Evolutionary conservation across 2,113 vertebrate species (phyloP), one percentile per base, ranked within the genome.

Genomic region (Equus przewalskii): DNA sequence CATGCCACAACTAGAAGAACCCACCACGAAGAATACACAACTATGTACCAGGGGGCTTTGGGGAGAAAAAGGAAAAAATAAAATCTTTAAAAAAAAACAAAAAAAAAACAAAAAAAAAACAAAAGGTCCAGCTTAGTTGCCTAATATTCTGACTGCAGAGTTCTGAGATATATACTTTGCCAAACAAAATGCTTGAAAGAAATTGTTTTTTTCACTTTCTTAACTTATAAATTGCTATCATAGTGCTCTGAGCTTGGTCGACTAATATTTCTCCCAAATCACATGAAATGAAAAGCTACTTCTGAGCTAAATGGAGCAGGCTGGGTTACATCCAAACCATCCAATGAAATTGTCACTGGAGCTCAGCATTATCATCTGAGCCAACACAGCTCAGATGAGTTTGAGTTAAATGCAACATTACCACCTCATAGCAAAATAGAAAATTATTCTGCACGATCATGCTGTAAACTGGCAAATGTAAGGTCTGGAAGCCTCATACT

Each of bases 361-460:
- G 41, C 0, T 0, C 0, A 0, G 58, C 51, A 65, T 7, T 0
- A 0, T 30, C 41, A 67, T 89, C 33, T 64, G 82, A 62, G 33
- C 21, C 10, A 22, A 19, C 0, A 0, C 46, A 46, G 58, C 56
- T 97, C 76, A 92, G 67, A 79, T 18, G 56, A 73, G 30, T 46
- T 85, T 60, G 79, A 97, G 90, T 78, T 88, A 96, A 97, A 97
- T 33, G 51, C 73, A 96, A 88, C 89, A 67, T 91, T 41, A 79
- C 46, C 1, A 94, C 69, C 82, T 49, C 28, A 5, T 92, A 96
- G 65, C 36, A 94, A 89, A 81, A 60, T 54, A 84, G 82, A 80
- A 78, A 89, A 18, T 64, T 79, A 60, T 70, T 84, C 30, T 75
- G 64, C 0, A 0, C 0, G 0, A 41, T 76, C 73, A 14, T 26